Conservation (phyloP, 2,797 vertebrate genomes). For the Podarcis siculus region DNA sequence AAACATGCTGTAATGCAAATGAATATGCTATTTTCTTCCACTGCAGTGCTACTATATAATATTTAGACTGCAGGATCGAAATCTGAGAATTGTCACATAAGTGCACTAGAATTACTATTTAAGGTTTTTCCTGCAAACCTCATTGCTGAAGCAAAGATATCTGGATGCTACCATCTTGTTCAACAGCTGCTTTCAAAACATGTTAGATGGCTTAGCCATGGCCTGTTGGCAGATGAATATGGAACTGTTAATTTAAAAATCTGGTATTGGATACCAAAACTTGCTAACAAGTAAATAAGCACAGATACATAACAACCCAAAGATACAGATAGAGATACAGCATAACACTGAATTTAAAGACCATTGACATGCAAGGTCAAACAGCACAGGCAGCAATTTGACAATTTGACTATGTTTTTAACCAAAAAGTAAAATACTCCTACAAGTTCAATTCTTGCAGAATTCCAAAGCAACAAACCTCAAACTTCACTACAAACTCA, state of each 20-base stretch:
- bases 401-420: conserved; percentile 19
- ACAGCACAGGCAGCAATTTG: not conserved
- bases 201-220: conserved; percentile 44
- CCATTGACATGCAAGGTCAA: not conserved
- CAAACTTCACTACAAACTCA: not conserved
- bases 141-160: conserved; percentile 30
- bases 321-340: conserved; percentile 20
- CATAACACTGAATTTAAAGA: conserved; percentile 53
- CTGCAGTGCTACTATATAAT: not conserved
- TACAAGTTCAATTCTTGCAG: not conserved
- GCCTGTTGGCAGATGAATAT: conserved; percentile 47
- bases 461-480: not conserved
- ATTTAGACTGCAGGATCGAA: not conserved
- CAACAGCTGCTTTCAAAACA: conserved; percentile 54
- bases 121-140: conserved; percentile 29
- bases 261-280: conserved; percentile 46
- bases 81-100: conserved; percentile 9
- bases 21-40: not conserved
- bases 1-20: not conserved
- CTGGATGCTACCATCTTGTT: conserved; percentile 19
- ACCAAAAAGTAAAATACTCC: not conserved
- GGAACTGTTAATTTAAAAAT: conserved; percentile 62
- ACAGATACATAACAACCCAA: conserved; percentile 28
- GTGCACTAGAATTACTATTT: conserved; percentile 37
- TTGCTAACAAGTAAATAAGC: conserved; percentile 47